Conservation (phyloP, 2,113 vertebrate species). For the Menura novaehollandiae region DNA sequence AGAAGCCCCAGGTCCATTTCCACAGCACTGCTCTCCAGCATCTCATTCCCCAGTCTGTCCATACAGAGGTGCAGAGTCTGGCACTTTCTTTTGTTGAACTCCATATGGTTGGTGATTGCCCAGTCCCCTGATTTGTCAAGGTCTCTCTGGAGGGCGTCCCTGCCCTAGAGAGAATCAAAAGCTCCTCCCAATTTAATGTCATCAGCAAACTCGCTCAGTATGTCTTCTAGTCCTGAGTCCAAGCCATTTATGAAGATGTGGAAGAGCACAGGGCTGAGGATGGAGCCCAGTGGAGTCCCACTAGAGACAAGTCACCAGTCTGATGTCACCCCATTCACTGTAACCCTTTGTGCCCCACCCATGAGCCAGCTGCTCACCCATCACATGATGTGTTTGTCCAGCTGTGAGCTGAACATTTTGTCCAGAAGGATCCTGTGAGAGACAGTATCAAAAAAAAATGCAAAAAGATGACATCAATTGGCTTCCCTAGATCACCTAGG, state of each 20-base stretch:
- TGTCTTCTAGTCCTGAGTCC: neutral
- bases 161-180: neutral
- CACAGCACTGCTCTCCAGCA: rapidly evolving
- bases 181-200: neutral
- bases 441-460: neutral
- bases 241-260: neutral
- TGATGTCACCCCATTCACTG: neutral
- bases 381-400: neutral
- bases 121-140: rapidly evolving
- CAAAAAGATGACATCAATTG: rapidly evolving
- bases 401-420: neutral
- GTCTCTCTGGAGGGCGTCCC: neutral
- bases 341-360: neutral
- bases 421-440: neutral
- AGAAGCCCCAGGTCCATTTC: rapidly evolving
- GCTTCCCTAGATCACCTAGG: neutral
- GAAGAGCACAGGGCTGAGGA: neutral
- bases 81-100: too few relatives aligned
- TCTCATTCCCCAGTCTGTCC: neutral
- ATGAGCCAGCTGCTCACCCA: neutral
- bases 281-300: neutral
- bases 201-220: neutral
- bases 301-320: neutral
- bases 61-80: too few relatives aligned
- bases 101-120: neutral